A percentile compares a stretch with the other conserved stretches of the same genome.
phyloP scores from a whole-genome alignment of 2,888 invertebrate species.

The Acleris cristana region DNA sequence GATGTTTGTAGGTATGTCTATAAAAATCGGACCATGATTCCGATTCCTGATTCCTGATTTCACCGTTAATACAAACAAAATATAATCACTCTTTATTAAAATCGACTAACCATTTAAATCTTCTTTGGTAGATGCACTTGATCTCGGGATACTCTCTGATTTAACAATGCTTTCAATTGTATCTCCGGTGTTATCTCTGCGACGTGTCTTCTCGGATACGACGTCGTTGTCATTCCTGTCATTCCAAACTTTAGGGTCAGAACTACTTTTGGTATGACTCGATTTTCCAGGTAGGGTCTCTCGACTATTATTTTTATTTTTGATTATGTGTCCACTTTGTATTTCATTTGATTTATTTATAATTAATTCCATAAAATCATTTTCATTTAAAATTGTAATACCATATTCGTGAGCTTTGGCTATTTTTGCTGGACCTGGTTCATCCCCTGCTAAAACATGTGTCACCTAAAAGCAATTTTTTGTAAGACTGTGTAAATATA shows the following conservation, averaged over 20 bases:
- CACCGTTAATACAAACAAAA: too few species aligned
- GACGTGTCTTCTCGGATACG: slow-evolving; percentile 2
- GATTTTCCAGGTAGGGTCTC: not conserved
- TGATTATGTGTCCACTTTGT: slow-evolving; percentile 41
- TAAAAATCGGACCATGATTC: too few species aligned
- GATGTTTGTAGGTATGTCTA: too few species aligned
- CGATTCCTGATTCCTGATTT: too few species aligned
- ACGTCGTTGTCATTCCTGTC: not conserved
- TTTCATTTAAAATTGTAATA: slow-evolving; percentile 90
- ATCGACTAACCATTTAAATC: slow-evolving; percentile 14
- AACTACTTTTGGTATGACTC: not conserved
- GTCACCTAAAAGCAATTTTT: slow-evolving; percentile 76
- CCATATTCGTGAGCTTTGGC: slow-evolving; percentile 88
- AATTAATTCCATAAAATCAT: slow-evolving; percentile 92
- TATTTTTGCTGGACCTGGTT: slow-evolving; percentile 93
- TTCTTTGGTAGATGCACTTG: not conserved
- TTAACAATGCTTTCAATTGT: slow-evolving; percentile 41
- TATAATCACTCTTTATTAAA: not conserved
- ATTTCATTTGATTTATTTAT: slow-evolving; percentile 74
- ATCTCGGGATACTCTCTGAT: slow-evolving; percentile 40
- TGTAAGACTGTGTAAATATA: not conserved
- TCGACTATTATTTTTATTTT: slow-evolving; percentile 43
- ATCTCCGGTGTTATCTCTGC: slow-evolving; percentile 19
- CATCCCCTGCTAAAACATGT: slow-evolving; percentile 93
- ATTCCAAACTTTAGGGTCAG: not conserved